A percentile compares a stretch with the other conserved stretches of the same genome.
Conservation (phyloP, 2,113 vertebrate genomes). For the Brevimyrus niger region DNA sequence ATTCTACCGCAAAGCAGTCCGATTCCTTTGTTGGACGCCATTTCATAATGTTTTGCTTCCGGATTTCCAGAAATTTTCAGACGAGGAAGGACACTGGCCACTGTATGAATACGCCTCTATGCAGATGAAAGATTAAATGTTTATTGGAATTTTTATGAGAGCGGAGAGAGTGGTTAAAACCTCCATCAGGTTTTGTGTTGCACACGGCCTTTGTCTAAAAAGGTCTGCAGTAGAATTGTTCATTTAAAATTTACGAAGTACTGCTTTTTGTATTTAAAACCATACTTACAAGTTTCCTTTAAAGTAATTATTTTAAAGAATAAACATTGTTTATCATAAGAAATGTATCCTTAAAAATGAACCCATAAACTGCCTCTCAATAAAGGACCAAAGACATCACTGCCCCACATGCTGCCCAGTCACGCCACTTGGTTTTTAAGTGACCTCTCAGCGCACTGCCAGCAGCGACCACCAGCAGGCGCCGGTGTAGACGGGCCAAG, state of each 20-base stretch:
- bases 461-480: background rate
- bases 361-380: background rate
- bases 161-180: background rate
- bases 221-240: background rate
- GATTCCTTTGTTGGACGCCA: background rate
- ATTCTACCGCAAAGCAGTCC: background rate
- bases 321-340: background rate
- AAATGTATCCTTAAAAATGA: background rate
- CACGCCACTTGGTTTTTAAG: background rate
- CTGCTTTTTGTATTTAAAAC: constrained; percentile 4
- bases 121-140: constrained; percentile 5
- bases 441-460: background rate
- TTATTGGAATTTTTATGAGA: constrained; percentile 3
- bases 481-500: background rate
- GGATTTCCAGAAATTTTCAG: background rate
- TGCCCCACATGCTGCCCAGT: background rate
- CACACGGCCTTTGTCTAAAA: background rate
- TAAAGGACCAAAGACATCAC: background rate
- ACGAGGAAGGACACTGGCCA: background rate
- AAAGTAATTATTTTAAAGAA: background rate
- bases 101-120: background rate
- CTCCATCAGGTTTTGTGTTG: background rate
- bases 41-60: background rate
- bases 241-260: background rate
- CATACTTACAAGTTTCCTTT: background rate